Conservation (phyloP, 1,140 invertebrate genomes). For the Drosophila kepulauana region DNA sequence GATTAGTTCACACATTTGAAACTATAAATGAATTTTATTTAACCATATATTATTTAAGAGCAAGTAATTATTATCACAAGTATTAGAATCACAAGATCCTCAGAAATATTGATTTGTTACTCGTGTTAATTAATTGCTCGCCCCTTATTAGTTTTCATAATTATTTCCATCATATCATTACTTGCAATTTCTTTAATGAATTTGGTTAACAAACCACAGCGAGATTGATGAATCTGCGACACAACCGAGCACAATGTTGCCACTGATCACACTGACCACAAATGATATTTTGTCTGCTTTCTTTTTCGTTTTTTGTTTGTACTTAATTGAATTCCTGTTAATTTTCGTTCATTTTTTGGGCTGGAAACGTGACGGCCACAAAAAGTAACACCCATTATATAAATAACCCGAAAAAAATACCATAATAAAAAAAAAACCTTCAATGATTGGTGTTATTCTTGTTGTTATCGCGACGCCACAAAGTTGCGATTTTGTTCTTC, state of each 20-base stretch:
- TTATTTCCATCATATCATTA: background rate
- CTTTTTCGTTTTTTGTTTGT: background rate
- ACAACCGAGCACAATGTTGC: slow-evolving; percentile 35
- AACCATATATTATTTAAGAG: background rate
- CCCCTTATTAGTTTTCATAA: background rate
- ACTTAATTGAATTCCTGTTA: slow-evolving; percentile 32
- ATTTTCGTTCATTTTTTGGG: slow-evolving; percentile 24
- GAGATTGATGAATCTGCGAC: slow-evolving; percentile 1
- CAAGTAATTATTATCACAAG: slow-evolving; percentile 8
- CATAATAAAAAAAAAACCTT: slow-evolving; percentile 6
- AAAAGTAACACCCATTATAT: slow-evolving; percentile 69
- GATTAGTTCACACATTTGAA: slow-evolving; percentile 27
- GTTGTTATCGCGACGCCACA: slow-evolving; percentile 24
- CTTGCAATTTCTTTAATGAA: background rate
- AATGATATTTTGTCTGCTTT: slow-evolving; percentile 39
- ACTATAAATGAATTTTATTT: background rate
- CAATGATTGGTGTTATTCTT: slow-evolving; percentile 43
- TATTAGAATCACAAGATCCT: background rate
- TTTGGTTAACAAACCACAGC: background rate
- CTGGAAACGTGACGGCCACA: slow-evolving; percentile 59
- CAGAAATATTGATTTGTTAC: slow-evolving; percentile 16
- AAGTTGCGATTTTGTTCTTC: slow-evolving; percentile 2
- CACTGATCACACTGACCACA: slow-evolving; percentile 47
- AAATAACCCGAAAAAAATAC: slow-evolving; percentile 45
- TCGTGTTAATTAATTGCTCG: slow-evolving; percentile 20